These are phyloP conservation scores for Orthosia gracilis DNA, from an alignment of 2,888 invertebrate species.

Conservation along the genomic window DNA sequence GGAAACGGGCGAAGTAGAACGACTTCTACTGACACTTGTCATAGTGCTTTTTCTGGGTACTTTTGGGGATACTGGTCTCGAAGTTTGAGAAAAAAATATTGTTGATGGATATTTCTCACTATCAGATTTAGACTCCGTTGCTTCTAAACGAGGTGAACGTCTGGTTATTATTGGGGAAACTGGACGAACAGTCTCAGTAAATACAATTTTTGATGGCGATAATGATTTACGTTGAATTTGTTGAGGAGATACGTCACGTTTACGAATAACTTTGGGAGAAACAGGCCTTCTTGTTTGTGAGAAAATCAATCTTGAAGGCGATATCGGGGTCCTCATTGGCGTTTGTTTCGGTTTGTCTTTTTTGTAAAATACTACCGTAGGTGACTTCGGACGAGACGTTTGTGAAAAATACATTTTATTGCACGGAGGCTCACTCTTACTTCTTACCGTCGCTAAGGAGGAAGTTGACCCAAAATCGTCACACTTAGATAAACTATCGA, in stretches of 20 bases:
- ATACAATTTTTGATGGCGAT: conserved; percentile 81
- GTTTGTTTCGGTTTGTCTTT: conserved; percentile 72
- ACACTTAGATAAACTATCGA: conserved; percentile 85
- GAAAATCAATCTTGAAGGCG: conserved; percentile 81
- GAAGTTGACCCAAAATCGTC: conserved; percentile 86
- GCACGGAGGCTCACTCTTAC: conserved; percentile 92
- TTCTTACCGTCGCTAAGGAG: conserved; percentile 90
- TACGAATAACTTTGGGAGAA: conserved; percentile 80
- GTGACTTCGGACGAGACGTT: conserved; percentile 87
- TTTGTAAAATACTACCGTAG: conserved; percentile 83
- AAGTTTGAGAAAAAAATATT: conserved; percentile 84
- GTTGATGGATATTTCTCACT: conserved; percentile 76
- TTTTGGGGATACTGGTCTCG: conserved; percentile 85
- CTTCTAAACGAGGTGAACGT: conserved; percentile 67
- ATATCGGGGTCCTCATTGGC: conserved; percentile 68
- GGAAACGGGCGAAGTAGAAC: conserved; percentile 91
- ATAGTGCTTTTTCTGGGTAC: conserved; percentile 71
- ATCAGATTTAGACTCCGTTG: conserved; percentile 63
- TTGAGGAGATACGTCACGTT: conserved; percentile 61
- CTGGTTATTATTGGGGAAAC: conserved; percentile 78
- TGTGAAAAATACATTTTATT: conserved; percentile 90
- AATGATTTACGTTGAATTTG: conserved; percentile 69
- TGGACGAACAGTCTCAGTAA: conserved; percentile 84
- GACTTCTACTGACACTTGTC: conserved; percentile 80
- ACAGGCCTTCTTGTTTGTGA: conserved; percentile 82